A percentile compares a stretch with the other conserved stretches of the same genome.
These are phyloP conservation scores for Acleris cristana DNA, from an alignment of 2,888 invertebrate species.

Conservation along the genomic window DNA sequence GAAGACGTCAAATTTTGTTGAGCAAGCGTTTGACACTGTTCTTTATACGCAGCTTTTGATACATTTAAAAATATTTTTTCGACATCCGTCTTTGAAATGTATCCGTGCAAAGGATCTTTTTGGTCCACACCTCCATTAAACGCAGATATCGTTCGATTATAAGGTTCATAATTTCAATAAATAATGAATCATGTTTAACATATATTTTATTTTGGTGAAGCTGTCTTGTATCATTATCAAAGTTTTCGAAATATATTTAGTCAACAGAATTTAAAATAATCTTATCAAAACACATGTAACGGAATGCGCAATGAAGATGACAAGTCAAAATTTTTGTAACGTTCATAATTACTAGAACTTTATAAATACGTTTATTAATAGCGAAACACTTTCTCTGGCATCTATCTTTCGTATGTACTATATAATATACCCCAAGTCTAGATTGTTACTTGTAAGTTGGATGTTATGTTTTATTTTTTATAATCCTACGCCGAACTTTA, in stretches of 20 bases:
- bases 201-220: no score
- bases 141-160: neutral
- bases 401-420: no score
- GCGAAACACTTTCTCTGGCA: no score
- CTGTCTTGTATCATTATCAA: no score
- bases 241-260: neutral
- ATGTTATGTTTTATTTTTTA: no score
- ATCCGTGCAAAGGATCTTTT: slow-evolving; percentile 9
- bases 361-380: neutral
- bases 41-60: slow-evolving; percentile 7
- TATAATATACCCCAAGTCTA: no score
- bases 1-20: slow-evolving; percentile 34
- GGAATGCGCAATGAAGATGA: slow-evolving; percentile 42
- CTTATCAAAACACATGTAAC: slow-evolving; percentile 30
- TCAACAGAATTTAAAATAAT: neutral
- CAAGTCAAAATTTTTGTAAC: slow-evolving; percentile 44
- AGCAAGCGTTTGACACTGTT: slow-evolving; percentile 27
- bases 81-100: neutral
- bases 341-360: slow-evolving; percentile 46
- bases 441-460: no score
- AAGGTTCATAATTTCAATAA: no score
- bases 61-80: neutral
- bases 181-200: no score
- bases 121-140: slow-evolving; percentile 2
- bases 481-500: neutral